Percentiles rank a stretch among this genome's conserved stretches.
Conservation (phyloP, 2,113 vertebrate species). For the Nyctereutes procyonoides region DNA sequence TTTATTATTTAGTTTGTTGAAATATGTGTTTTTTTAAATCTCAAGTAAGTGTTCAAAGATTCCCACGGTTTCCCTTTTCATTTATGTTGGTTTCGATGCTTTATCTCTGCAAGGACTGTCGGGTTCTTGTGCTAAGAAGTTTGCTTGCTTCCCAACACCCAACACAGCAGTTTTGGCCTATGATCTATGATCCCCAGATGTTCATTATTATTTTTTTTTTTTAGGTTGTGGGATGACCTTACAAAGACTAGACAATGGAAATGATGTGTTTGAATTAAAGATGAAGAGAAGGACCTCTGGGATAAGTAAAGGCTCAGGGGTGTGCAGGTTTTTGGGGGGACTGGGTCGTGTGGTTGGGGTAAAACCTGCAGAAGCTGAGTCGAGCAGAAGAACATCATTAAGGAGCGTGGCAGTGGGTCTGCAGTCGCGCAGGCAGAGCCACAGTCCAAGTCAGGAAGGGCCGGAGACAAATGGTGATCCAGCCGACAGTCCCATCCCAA, state of each 20-base stretch:
- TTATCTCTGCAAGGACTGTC: constrained; percentile 1
- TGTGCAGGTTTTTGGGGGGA: neutral
- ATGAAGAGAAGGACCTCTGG: neutral
- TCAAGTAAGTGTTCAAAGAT: neutral
- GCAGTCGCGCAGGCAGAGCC: neutral
- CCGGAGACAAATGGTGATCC: neutral
- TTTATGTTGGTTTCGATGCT: neutral
- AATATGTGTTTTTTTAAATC: neutral
- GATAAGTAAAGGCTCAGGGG: neutral
- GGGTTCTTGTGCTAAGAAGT: neutral
- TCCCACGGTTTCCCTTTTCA: neutral
- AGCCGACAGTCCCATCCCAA: neutral
- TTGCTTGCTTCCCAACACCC: neutral
- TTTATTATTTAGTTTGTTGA: neutral
- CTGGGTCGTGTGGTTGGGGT: neutral
- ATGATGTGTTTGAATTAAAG: neutral
- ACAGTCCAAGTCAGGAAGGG: neutral
- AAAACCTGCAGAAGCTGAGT: neutral
- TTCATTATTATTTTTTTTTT: neutral
- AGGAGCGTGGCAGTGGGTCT: neutral
- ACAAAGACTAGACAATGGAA: constrained; percentile 49
- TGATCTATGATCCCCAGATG: constrained; percentile 27
- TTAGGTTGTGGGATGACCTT: neutral
- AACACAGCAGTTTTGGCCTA: neutral
- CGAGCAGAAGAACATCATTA: neutral